A percentile compares a stretch with the other conserved stretches of the same genome.
Evolutionary conservation across 2,797 vertebrate species (phyloP).

Genomic region (Hafferia zeledoni): DNA sequence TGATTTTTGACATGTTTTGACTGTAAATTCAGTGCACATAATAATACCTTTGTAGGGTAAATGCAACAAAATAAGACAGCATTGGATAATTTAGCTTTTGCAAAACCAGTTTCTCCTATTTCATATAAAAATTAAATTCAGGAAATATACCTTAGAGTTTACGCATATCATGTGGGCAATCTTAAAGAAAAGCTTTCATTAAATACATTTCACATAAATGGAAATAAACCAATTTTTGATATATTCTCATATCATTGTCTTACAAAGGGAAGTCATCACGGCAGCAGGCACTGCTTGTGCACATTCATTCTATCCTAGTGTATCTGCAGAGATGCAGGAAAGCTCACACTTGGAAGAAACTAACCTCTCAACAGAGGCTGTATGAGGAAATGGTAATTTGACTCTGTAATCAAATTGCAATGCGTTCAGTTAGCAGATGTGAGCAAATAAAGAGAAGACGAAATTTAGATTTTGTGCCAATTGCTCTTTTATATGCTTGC

Average conservation of each 20-base stretch:
- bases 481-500: conserved; percentile 62
- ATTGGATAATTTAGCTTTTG: neutral
- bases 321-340: conserved; percentile 35
- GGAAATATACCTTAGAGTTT: neutral
- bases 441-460: conserved; percentile 71
- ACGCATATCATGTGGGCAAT: neutral
- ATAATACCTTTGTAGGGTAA: neutral
- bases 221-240: neutral
- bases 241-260: neutral
- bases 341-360: conserved; percentile 61
- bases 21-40: neutral
- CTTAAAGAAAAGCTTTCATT: neutral
- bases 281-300: neutral
- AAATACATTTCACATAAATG: neutral
- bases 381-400: conserved; percentile 64
- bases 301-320: neutral
- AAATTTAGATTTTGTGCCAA: conserved; percentile 53
- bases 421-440: conserved; percentile 76
- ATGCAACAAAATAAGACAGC: neutral
- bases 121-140: neutral
- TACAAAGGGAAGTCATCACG: neutral
- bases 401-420: conserved; percentile 74
- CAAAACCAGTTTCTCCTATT: neutral
- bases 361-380: conserved; percentile 37
- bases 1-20: neutral